Evolutionary conservation across 1,140 invertebrate species (phyloP).

Genomic region (Protaetia brevitarsis): DNA sequence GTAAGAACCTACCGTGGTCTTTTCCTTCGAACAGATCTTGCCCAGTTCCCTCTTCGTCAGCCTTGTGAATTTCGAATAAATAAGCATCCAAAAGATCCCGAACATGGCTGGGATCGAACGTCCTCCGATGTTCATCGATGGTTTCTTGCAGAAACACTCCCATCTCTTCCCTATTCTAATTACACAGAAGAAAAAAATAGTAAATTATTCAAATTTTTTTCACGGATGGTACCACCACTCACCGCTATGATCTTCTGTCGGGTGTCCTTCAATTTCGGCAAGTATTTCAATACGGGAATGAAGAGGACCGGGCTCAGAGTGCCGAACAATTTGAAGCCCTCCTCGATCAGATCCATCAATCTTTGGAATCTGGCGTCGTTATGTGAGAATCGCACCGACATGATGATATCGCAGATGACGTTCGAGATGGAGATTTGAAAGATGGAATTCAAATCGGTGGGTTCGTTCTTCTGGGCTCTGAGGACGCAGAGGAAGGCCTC

Average conservation of each 20-base stretch:
- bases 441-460: constrained; percentile 67
- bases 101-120: constrained; percentile 70
- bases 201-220: not conserved
- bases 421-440: constrained; percentile 83
- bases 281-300: constrained; percentile 66
- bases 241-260: constrained; percentile 70
- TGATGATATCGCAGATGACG: constrained; percentile 86
- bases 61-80: constrained; percentile 78
- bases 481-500: constrained; percentile 66
- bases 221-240: constrained; percentile 31
- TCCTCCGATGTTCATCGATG: constrained; percentile 73
- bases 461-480: constrained; percentile 55
- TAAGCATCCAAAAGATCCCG: constrained; percentile 87
- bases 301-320: constrained; percentile 63
- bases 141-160: constrained; percentile 78
- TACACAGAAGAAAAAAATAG: constrained; percentile 35
- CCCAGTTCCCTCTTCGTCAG: constrained; percentile 68
- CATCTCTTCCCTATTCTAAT: constrained; percentile 80
- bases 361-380: constrained; percentile 72
- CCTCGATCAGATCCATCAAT: constrained; percentile 80
- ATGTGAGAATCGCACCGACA: constrained; percentile 80
- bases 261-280: constrained; percentile 69
- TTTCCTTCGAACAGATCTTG: constrained; percentile 75
- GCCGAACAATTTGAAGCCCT: constrained; percentile 83
- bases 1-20: constrained; percentile 62